Evolutionary conservation across 1,140 invertebrate species (phyloP), one percentile per base, ranked within the genome.

Genomic region (Hyles euphorbiae): DNA sequence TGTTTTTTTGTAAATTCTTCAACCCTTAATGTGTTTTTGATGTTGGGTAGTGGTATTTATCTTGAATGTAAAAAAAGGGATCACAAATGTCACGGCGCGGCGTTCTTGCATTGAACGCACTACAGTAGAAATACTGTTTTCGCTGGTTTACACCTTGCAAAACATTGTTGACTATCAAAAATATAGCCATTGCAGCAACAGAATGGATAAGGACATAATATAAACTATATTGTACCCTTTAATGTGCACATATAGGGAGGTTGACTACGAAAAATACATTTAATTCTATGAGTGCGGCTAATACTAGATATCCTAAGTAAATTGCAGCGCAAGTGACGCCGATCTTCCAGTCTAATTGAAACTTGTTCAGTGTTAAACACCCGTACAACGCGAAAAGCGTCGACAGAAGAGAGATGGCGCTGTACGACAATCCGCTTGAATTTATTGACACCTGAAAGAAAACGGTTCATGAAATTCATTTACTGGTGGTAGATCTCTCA

Each of bases 201-300:
- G 22, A 22, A 22, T 22, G 22, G 22, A 22, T 1, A 22, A 22
- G 22, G 2, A 22, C 22, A 22, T 22, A 22, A 22, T 22, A 22
- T 22, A 22, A n/a, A n/a, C n/a, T n/a, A n/a, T n/a, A n/a, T 5
- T 3, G 4, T 47, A 10, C 4, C 11, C 33, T 9, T 34, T 60
- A 64, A 47, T 89, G 87, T 11, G 72, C 63, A 59, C 96, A 97
- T 43, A 95, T 94, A 56, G 95, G 95, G 59, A 96, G 85, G 89
- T 97, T 96, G 58, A 96, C 95, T 61, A 90, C 91, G 86, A 97
- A 96, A 90, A 97, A 96, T 60, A 95, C 93, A 86, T 97, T 96
- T 58, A 97, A 90, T 89, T 97, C 96, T 67, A 96, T 96, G 53
- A 97, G 91, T 56, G 93, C 93, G 48, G 96, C 95, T 63, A 97